Conservation (phyloP, 2,113 vertebrate genomes). For the Thunnus thynnus region DNA sequence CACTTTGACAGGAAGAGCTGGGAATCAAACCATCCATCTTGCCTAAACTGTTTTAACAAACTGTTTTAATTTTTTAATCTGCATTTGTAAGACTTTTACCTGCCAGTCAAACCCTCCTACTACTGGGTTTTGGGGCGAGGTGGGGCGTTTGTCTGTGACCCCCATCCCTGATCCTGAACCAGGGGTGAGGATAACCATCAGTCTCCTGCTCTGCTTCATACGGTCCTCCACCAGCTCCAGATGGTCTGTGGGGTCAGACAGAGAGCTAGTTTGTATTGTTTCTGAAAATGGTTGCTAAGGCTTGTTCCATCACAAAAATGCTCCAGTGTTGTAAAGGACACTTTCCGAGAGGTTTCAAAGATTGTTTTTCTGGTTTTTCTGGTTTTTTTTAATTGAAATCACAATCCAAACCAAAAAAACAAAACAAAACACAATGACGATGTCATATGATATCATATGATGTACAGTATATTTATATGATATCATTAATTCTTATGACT, state of each 20-base stretch:
- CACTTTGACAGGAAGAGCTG: no score
- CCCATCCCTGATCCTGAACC: slow-evolving; percentile 8
- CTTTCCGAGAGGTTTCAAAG: neutral
- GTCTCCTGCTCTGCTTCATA: slow-evolving; percentile 79
- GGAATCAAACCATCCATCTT: no score
- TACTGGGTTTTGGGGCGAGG: neutral
- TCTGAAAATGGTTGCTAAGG: neutral
- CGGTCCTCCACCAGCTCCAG: slow-evolving; percentile 71
- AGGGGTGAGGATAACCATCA: slow-evolving; percentile 80
- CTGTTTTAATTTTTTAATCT: no score
- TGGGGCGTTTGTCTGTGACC: neutral
- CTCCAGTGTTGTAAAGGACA: no score
- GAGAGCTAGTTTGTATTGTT: neutral
- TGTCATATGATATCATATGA: no score
- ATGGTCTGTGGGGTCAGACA: slow-evolving; percentile 62
- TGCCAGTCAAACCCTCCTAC: slow-evolving; percentile 70
- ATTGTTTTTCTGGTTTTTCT: no score
- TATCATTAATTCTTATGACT: no score
- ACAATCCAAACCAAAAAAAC: neutral
- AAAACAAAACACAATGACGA: no score
- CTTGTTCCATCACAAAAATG: neutral
- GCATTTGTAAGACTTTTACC: slow-evolving; percentile 40
- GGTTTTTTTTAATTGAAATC: no score
- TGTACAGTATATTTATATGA: no score
- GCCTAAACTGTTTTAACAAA: no score